Evolutionary conservation across 2,113 vertebrate genomes (phyloP).

Genomic region (Plectropomus leopardus): DNA sequence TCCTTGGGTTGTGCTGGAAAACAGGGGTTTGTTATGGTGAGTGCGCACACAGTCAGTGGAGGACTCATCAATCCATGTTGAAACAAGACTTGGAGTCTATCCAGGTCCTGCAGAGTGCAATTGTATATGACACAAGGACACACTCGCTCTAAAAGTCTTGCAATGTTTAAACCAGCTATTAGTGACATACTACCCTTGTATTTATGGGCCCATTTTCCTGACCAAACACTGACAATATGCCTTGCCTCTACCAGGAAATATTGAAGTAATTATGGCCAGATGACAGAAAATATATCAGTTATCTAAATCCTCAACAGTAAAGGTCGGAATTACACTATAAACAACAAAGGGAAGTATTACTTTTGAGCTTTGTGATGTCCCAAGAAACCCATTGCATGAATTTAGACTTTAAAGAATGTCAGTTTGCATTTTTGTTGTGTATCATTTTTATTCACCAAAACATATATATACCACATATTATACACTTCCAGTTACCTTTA

Average conservation of each 20-base stretch:
- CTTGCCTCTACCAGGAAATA: not conserved
- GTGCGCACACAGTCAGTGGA: slow-evolving; percentile 10
- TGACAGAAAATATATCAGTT: not conserved
- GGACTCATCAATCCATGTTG: slow-evolving; percentile 54
- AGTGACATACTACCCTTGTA: not conserved
- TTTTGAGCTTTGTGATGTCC: not conserved
- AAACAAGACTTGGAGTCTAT: slow-evolving; percentile 31
- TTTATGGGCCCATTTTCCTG: not conserved
- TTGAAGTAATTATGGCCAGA: not conserved
- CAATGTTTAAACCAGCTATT: slow-evolving; percentile 6
- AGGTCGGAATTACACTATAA: not conserved
- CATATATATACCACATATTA: not conserved
- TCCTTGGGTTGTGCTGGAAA: slow-evolving; percentile 37
- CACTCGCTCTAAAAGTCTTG: not conserved
- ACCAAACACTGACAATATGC: not conserved
- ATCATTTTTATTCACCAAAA: too few species aligned
- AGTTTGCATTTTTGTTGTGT: not conserved
- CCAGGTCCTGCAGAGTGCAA: slow-evolving; percentile 16
- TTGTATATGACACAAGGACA: slow-evolving; percentile 21
- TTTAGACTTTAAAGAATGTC: not conserved
- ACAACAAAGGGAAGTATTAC: too few species aligned
- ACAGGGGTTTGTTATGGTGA: slow-evolving; percentile 24
- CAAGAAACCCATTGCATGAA: not conserved
- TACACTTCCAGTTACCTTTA: not conserved
- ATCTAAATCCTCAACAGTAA: not conserved